Base-by-base conservation (phyloP, 1,140 invertebrate genomes). In the Dufourea novaeangliae region DNA sequence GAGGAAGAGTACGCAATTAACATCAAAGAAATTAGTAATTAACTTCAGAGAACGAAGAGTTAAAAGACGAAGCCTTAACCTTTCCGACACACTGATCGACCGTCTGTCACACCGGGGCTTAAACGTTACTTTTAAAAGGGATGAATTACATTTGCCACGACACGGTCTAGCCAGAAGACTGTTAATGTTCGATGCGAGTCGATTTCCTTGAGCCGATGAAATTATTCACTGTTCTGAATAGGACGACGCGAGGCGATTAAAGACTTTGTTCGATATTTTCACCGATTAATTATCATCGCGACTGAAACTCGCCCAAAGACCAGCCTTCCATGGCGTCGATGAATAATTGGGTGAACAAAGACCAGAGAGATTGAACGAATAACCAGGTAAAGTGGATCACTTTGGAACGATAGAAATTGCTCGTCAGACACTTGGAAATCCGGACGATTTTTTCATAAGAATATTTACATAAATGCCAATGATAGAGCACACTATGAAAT, bases 171-270 rank as follows among this genome's bases (percentile, higher is more conserved):
- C 52, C 25, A 17, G 54, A 6, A 7, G 57, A 62, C 37, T 72
- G 27, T 72, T 25, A 72, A 72, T 37, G 70, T 59, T 72, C 29
- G 57, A 72, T 57, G 37, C 57, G 57, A n/a, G 41, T n/a, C 70
- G 57, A 72, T 72, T 72, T 72, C 57, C 70, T 62, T 72, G 27
- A 54, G 1, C 1, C n/a, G 32, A 6, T 32, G 17, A 57, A 72
- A 72, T 72, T 72, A 72, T 72, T 72, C 70, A 72, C 50, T 17
- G 41, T 39, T 50, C 25, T 27, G n/a, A 52, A 32, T 27, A 22
- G 32, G 57, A 32, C 41, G 57, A 32, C 41, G 25, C 20, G 32
- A 1, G 17, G 22, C 56, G 32, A 52, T 50, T 37, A 41, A 62
- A 50, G 50, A 72, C 63, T 72, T 71, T 29, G 29, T 20, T 14